Base-by-base conservation (phyloP, 2,113 vertebrate genomes). In the Lutjanus erythropterus region DNA sequence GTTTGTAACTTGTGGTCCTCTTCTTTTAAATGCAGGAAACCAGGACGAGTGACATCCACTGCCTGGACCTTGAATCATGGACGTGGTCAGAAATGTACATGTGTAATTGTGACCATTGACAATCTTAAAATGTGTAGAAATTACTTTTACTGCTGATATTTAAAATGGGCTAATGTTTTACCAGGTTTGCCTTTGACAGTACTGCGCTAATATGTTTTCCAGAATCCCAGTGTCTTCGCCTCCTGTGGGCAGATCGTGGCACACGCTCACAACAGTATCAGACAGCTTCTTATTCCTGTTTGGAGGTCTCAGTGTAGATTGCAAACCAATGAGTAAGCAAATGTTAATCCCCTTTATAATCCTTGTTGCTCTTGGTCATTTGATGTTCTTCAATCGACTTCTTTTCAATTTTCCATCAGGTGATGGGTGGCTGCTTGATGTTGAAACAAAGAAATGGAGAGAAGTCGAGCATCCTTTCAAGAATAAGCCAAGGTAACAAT, bases 21-120 rank as follows among this genome's bases (percentile, higher is more conserved):
- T 58, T 75, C 60, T 79, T 53, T 46, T 67, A 5, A 94, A 93
- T 76, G 49, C 92, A 99, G 98, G 97, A 98, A 96, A 97, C 96
- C 14, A 95, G 98, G 80, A 97, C 95, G 84, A 97, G 92, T 91
- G 97, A 99, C 86, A 92, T 99, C 77, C 96, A 97, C 91, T 97
- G 93, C 90, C 90, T 99, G 65, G 96, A 98, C 86, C 92, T 99
- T 81, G 95, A 97, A 69, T 93, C 96, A 2, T 97, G 96, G 97
- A 95, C 93, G 9, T 99, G 97, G 98, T 96, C 97, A 89, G 97
- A 97, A 95, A 96, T 96, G 97, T 99, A 94, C 91, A 96, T 96
- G 91, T 29, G 96, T 64, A 1, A 25, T 19, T 42, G 5, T 56
- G 14, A 55, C n/a, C 7, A 33, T 8, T 56, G 14, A 55, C n/a